Evolutionary conservation across 2,888 invertebrate genomes (phyloP).

Genomic region (Marasmarcha lunaedactyla): DNA sequence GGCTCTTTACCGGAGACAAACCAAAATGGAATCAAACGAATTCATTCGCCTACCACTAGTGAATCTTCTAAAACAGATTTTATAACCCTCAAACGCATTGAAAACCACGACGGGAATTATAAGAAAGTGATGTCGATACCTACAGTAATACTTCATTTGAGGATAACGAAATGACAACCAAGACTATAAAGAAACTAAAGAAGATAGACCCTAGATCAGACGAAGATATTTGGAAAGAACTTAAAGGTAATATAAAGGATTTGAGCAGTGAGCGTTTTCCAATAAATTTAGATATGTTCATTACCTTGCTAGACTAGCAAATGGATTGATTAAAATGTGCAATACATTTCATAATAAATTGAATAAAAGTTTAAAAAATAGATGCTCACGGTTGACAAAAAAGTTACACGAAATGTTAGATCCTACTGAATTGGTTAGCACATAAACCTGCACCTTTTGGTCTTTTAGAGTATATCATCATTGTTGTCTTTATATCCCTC

Average conservation of each 20-base stretch:
- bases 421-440: not conserved
- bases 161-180: not conserved
- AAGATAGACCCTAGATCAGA: conserved; percentile 8
- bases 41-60: not conserved
- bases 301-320: conserved; percentile 10
- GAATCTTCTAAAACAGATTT: not conserved
- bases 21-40: not conserved
- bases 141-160: conserved; percentile 1
- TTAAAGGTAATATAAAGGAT: conserved; percentile 5
- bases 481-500: too few species aligned
- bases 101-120: not conserved
- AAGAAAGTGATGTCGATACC: not conserved
- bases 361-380: not conserved
- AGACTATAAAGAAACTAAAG: conserved; percentile 5
- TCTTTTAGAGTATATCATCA: too few species aligned
- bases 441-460: too few species aligned
- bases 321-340: conserved; percentile 2
- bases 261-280: conserved; percentile 2
- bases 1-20: not conserved
- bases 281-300: conserved; percentile 7
- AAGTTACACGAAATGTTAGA: not conserved
- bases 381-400: not conserved
- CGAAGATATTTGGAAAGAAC: conserved; percentile 9
- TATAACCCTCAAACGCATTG: not conserved
- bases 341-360: not conserved